These are phyloP conservation scores for Diabrotica balteata DNA, from an alignment of 2,888 invertebrate genomes.

Conservation along the genomic window DNA sequence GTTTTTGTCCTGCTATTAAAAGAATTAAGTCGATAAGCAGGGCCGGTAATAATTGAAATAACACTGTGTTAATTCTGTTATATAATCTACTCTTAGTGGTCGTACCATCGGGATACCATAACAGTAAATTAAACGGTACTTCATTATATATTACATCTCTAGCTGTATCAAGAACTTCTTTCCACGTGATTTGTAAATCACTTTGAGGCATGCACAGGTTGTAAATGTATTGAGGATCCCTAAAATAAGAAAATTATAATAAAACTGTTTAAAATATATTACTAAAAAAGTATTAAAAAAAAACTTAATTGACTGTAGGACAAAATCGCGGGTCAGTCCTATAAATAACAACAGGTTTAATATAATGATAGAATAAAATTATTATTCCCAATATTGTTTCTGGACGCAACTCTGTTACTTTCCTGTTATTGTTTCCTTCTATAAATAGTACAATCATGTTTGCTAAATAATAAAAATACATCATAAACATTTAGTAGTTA, in stretches of 20 bases:
- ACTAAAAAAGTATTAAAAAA: too few relatives aligned
- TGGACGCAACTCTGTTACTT: too few relatives aligned
- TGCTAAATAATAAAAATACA: too few relatives aligned
- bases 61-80: constrained; percentile 81
- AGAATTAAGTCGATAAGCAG: constrained; percentile 81
- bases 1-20: constrained; percentile 82
- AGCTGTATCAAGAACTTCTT: constrained; percentile 83
- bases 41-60: constrained; percentile 93
- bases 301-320: too few relatives aligned
- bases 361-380: too few relatives aligned
- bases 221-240: constrained; percentile 36
- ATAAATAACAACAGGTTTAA: too few relatives aligned
- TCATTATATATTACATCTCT: constrained; percentile 76
- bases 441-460: too few relatives aligned
- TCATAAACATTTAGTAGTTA: too few relatives aligned
- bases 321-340: too few relatives aligned
- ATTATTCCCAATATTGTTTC: too few relatives aligned
- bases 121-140: constrained; percentile 84
- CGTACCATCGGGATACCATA: constrained; percentile 84
- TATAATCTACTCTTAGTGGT: constrained; percentile 80
- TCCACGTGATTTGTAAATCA: constrained; percentile 74
- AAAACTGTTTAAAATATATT: too few relatives aligned
- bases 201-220: constrained; percentile 42
- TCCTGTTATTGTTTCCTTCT: too few relatives aligned
- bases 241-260: constrained; percentile 24